Percentiles rank a stretch among this genome's conserved stretches.
phyloP scores from a whole-genome alignment of 2,113 vertebrate genomes.

The Macaca mulatta region DNA sequence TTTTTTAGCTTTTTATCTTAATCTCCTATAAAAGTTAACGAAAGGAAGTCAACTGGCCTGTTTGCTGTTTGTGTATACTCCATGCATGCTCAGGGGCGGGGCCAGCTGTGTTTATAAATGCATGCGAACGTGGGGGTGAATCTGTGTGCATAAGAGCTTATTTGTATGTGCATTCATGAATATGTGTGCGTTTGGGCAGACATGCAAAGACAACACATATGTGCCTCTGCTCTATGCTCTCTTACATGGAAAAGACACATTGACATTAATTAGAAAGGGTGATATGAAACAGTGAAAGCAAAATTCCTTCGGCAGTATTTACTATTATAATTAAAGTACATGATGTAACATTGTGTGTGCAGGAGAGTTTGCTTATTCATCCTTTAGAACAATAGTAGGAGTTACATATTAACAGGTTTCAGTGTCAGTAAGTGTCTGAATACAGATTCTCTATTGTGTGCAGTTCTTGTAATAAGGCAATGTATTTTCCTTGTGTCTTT shows the following conservation, averaged over 20 bases:
- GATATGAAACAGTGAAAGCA: conserved; percentile 76
- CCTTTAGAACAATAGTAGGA: conserved; percentile 68
- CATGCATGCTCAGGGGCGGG: neutral
- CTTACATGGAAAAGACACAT: conserved; percentile 61
- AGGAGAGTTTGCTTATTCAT: conserved; percentile 56
- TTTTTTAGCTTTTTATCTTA: conserved; percentile 80
- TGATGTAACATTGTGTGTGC: conserved; percentile 55
- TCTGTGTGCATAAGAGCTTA: neutral
- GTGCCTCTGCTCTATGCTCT: conserved; percentile 65
- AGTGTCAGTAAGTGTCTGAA: conserved; percentile 59
- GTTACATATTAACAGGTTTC: conserved; percentile 50
- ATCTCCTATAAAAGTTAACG: conserved; percentile 78
- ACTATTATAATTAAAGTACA: conserved; percentile 68
- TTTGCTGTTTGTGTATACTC: conserved; percentile 63
- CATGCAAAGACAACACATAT: neutral
- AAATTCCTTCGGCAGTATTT: conserved; percentile 71
- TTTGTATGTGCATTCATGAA: neutral
- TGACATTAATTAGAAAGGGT: conserved; percentile 82
- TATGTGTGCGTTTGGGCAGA: neutral
- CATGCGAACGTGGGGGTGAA: neutral
- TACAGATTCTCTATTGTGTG: conserved; percentile 49
- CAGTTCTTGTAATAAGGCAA: neutral
- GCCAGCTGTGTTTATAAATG: neutral
- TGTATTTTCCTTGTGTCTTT: conserved; percentile 4
- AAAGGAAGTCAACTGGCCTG: conserved; percentile 76